Evolutionary conservation across 2,797 vertebrate genomes (phyloP).

Genomic region (Calcarius lapponicus): DNA sequence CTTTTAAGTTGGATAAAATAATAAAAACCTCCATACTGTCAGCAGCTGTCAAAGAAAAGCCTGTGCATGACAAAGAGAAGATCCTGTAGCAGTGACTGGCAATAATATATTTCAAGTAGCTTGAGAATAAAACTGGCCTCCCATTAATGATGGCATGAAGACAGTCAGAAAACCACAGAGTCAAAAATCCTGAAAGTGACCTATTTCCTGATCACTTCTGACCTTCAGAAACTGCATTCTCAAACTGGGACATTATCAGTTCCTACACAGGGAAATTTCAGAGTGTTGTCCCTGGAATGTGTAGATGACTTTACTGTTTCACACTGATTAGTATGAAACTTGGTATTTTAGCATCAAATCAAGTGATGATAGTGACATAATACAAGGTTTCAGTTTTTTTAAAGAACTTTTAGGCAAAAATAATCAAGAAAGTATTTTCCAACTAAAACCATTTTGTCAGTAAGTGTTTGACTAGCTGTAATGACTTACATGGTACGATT

Average conservation of each 20-base stretch:
- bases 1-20: not conserved
- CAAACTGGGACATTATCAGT: not conserved
- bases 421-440: not conserved
- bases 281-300: not conserved
- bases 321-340: not conserved
- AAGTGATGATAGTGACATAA: not conserved
- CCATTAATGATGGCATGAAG: not conserved
- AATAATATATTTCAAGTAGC: not conserved
- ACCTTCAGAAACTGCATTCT: not conserved
- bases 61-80: not conserved
- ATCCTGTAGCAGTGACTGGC: not conserved
- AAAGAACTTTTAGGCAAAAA: not conserved
- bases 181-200: not conserved
- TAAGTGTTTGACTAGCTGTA: not conserved
- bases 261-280: not conserved
- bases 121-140: not conserved
- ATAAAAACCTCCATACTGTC: not conserved
- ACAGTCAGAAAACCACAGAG: not conserved
- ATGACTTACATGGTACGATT: not conserved
- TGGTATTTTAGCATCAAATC: not conserved
- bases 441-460: not conserved
- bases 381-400: not conserved
- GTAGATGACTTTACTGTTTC: not conserved
- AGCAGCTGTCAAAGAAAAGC: not conserved
- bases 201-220: not conserved